Evolutionary conservation across 2,797 vertebrate genomes (phyloP), one percentile per base, ranked within the genome.

Genomic region (Sphenodon punctatus): DNA sequence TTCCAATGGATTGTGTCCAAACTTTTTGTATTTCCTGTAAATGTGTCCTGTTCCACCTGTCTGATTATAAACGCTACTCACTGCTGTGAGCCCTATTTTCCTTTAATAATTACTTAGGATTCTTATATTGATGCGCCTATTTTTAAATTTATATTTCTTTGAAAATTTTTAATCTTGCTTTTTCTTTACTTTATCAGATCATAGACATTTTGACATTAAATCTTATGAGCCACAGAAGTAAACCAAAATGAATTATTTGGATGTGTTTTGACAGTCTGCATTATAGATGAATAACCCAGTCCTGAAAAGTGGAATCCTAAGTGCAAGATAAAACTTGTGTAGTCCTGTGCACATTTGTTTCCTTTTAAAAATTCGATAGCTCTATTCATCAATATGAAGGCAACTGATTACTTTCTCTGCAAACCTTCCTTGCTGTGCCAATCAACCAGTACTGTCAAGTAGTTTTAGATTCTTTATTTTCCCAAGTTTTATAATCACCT

Each of bases 391-490:
- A n/a, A 30, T 11, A n/a, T 0, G 1, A 49, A 71, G 19, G 13
- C n/a, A 51, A 14, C n/a, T n/a, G n/a, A 63, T 55, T 8, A 67
- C 3, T 32, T 27, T 25, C n/a, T 58, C 27, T 51, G 14, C 32
- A 73, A 67, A 68, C n/a, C n/a, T n/a, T n/a, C n/a, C n/a, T n/a
- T n/a, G 61, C 45, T 15, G 68, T 60, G 76, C n/a, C 4, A 36
- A 13, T 68, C 25, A 25, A 27, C 30, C 15, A 32, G 11, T 17
- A 46, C 10, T 55, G 42, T 46, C 59, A 58, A 12, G 6, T 63
- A 51, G 12, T 16, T 7, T 43, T 67, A 32, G 2, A 67, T 43
- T 16, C 49, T 67, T 66, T 14, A 27, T 61, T 5, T 3, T 64
- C 12, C 23, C 20, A 22, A 1, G 30, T 64, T 58, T 64, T 46